phyloP scores from a whole-genome alignment of 2,113 vertebrate species.

The Hystrix cristata region DNA sequence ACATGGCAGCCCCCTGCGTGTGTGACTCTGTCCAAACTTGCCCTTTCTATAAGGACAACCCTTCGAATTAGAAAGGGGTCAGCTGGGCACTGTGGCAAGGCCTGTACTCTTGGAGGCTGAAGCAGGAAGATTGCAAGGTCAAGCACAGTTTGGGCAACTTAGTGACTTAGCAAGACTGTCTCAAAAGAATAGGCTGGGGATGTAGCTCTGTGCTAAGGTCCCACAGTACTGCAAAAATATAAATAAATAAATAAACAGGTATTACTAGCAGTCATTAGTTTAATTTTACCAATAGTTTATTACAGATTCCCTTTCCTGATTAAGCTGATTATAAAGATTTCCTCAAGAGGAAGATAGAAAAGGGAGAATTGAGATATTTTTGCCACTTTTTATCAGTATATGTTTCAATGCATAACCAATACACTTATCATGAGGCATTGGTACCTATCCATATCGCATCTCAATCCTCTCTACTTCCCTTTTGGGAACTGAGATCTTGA shows the following conservation, averaged over 20 bases:
- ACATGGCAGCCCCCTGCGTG: neutral
- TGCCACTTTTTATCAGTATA: neutral
- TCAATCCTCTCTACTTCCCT: neutral
- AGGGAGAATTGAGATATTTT: neutral
- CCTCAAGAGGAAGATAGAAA: neutral
- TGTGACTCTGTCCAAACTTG: neutral
- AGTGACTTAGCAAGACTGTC: neutral
- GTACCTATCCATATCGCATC: neutral
- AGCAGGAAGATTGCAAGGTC: neutral
- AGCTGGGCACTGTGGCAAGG: neutral
- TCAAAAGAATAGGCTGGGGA: neutral
- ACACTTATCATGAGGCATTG: neutral
- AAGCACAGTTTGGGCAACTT: neutral
- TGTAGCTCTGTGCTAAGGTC: neutral
- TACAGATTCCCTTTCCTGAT: neutral
- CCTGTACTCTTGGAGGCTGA: neutral
- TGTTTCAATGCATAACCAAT: neutral
- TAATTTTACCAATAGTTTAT: neutral
- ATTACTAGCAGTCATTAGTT: neutral
- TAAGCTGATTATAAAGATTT: neutral
- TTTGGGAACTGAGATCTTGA: neutral
- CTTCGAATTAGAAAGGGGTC: neutral
- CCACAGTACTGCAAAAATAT: neutral
- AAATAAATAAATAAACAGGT: neutral
- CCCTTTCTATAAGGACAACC: neutral